A percentile compares a stretch with the other conserved stretches of the same genome.
phyloP scores from a whole-genome alignment of 2,113 vertebrate genomes.

The Gavialis gangeticus region DNA sequence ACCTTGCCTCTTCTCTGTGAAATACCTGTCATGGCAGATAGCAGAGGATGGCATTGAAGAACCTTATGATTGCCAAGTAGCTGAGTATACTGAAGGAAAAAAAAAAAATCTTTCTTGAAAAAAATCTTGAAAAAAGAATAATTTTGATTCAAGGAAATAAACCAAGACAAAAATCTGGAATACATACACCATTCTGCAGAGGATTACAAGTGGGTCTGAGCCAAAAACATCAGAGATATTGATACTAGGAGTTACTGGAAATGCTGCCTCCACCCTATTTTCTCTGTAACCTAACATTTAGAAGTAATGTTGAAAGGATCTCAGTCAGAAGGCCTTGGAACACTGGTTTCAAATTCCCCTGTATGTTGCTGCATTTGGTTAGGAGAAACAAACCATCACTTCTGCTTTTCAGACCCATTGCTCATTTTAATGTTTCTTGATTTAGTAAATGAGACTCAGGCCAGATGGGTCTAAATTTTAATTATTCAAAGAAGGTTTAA shows the following conservation, averaged over 20 bases:
- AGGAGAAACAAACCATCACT: not conserved
- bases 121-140: not conserved
- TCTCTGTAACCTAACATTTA: not conserved
- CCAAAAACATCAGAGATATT: not conserved
- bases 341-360: not conserved
- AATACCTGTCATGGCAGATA: not conserved
- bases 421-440: not conserved
- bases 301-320: not conserved
- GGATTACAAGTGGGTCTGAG: not conserved
- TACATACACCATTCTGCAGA: rapidly evolving
- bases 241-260: not conserved
- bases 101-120: not conserved
- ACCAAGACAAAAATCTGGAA: not conserved
- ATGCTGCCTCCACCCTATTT: not conserved
- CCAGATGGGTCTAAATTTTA: not conserved
- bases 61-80: not conserved
- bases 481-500: not conserved
- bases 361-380: rapidly evolving
- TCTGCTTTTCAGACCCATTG: not conserved
- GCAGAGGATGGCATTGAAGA: not conserved
- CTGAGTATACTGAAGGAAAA: not conserved
- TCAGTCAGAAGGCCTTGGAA: not conserved
- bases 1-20: not conserved
- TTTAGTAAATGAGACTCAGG: not conserved
- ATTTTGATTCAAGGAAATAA: not conserved